These are phyloP conservation scores for Cheumatopsyche charites DNA, from an alignment of 1,140 invertebrate genomes.

Conservation along the genomic window DNA sequence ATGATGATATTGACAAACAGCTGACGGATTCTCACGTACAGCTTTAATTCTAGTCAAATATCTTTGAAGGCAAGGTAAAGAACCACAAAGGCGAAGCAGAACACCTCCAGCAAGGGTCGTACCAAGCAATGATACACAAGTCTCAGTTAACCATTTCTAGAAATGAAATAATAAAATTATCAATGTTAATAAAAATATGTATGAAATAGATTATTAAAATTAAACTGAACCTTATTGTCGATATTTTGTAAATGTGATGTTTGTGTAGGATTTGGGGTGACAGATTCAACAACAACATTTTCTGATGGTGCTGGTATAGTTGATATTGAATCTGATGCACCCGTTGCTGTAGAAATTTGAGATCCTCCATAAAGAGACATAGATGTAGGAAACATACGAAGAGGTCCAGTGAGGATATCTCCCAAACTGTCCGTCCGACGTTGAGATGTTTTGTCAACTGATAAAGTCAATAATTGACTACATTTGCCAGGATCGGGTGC, in stretches of 20 bases:
- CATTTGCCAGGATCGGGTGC: constrained; percentile 8
- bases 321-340: constrained; percentile 53
- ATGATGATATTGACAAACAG: constrained; percentile 60
- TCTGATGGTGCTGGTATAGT: neutral
- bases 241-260: constrained; percentile 50
- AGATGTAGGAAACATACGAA: constrained; percentile 46
- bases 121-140: constrained; percentile 64
- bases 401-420: constrained; percentile 57
- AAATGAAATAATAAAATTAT: constrained; percentile 2
- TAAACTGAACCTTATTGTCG: constrained; percentile 53
- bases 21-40: constrained; percentile 71
- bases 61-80: constrained; percentile 75
- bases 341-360: constrained; percentile 51
- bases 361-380: constrained; percentile 47
- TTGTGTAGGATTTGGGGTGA: constrained; percentile 42
- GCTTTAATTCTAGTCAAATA: constrained; percentile 73
- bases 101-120: constrained; percentile 76
- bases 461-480: constrained; percentile 53
- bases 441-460: constrained; percentile 52
- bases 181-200: neutral
- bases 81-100: constrained; percentile 78
- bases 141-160: constrained; percentile 58
- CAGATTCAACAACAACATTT: constrained; percentile 6
- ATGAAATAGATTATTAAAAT: neutral
- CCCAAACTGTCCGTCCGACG: constrained; percentile 57